Evolutionary conservation across 2,797 vertebrate species (phyloP).

Genomic region (Ptychadena robeensis): DNA sequence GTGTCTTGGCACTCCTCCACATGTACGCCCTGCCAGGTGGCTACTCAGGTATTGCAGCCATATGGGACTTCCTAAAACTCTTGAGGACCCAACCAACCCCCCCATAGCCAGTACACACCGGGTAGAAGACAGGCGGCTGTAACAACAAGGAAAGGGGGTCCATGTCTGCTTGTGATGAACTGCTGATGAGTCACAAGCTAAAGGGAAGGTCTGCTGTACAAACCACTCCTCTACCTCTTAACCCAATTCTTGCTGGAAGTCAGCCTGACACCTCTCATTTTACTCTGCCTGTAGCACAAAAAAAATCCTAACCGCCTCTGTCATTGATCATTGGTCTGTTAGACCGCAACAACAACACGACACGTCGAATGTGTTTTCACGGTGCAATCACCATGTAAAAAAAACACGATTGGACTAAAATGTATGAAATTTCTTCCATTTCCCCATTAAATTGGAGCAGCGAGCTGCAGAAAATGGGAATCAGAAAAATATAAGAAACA

Average conservation of each 20-base stretch:
- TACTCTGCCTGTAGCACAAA: neutral
- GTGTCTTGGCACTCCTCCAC: neutral
- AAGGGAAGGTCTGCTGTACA: neutral
- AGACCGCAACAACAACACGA: neutral
- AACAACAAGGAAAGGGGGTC: slow-evolving; percentile 63
- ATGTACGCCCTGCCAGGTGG: neutral
- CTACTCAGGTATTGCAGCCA: neutral
- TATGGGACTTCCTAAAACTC: neutral
- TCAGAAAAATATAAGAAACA: neutral
- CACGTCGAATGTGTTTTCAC: neutral
- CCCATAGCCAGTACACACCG: slow-evolving; percentile 64
- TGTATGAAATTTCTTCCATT: neutral
- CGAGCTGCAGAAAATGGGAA: neutral
- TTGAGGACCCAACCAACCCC: neutral
- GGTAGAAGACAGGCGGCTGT: slow-evolving; percentile 66
- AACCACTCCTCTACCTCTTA: slow-evolving; percentile 30
- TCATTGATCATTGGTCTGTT: neutral
- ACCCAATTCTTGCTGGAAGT: neutral
- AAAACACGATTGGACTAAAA: neutral
- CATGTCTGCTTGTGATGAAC: slow-evolving; percentile 12
- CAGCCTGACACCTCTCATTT: neutral
- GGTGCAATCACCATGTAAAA: neutral
- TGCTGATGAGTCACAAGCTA: slow-evolving; percentile 40
- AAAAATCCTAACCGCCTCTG: neutral
- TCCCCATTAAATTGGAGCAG: neutral